Percentiles rank a stretch among this genome's conserved stretches.
Evolutionary conservation across 2,888 invertebrate species (phyloP).

Genomic region (Drosophila pegasa): DNA sequence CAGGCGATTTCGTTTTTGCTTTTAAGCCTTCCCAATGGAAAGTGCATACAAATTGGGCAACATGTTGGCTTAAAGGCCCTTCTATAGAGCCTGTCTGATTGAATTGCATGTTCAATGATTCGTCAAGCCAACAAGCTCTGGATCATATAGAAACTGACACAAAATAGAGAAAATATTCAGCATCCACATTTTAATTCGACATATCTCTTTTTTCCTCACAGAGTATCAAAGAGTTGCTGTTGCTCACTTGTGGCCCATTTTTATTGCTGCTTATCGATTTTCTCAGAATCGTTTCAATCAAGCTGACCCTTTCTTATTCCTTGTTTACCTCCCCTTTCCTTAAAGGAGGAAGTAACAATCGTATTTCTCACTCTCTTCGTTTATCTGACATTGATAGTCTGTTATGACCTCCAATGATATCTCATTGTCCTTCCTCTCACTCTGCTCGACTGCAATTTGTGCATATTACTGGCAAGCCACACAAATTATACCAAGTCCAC

Average conservation of each 20-base stretch:
- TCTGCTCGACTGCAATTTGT: background rate
- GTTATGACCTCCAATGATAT: background rate
- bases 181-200: no score
- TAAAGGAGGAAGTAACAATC: background rate
- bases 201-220: no score
- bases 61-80: background rate
- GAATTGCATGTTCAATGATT: background rate
- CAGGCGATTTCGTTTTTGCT: slow-evolving; percentile 2
- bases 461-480: background rate
- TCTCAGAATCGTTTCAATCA: slow-evolving; percentile 7
- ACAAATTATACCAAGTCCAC: slow-evolving; percentile 26
- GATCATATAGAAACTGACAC: background rate
- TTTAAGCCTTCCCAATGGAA: slow-evolving; percentile 11
- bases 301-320: slow-evolving; percentile 12
- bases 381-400: slow-evolving; percentile 15
- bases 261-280: slow-evolving; percentile 30
- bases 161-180: background rate
- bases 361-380: background rate
- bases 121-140: background rate
- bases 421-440: no score
- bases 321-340: background rate
- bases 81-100: slow-evolving; percentile 1
- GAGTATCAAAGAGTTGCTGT: no score
- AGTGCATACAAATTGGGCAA: slow-evolving; percentile 25
- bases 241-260: slow-evolving; percentile 30